Percentiles rank a stretch among this genome's conserved stretches.
phyloP scores from a whole-genome alignment of 2,888 invertebrate species.

The Chalcosyrphus nemorum region DNA sequence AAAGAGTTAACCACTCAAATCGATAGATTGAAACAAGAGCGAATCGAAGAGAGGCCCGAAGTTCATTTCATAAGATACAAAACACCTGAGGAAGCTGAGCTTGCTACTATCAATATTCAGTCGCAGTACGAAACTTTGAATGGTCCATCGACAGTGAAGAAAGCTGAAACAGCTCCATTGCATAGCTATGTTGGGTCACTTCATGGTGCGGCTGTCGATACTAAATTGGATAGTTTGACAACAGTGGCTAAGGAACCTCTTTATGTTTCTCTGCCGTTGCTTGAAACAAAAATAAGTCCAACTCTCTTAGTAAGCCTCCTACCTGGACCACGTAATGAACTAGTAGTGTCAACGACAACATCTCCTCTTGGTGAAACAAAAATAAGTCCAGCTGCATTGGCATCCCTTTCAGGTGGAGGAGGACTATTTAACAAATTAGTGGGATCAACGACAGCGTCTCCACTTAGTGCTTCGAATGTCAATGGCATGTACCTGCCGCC shows the following conservation, averaged over 20 bases:
- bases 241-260: neutral
- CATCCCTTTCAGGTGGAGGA: too few species aligned
- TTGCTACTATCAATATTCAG: slow-evolving; percentile 80
- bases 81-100: slow-evolving; percentile 80
- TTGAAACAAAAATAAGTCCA: neutral
- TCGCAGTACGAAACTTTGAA: slow-evolving; percentile 79
- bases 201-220: neutral
- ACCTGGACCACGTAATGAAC: too few species aligned
- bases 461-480: too few species aligned
- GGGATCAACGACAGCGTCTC: too few species aligned
- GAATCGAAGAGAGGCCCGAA: slow-evolving; percentile 80
- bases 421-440: too few species aligned
- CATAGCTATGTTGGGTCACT: slow-evolving; percentile 72
- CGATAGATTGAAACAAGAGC: slow-evolving; percentile 82
- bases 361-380: neutral
- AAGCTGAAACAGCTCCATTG: slow-evolving; percentile 78
- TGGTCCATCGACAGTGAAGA: slow-evolving; percentile 78
- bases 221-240: neutral
- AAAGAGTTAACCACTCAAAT: slow-evolving; percentile 85
- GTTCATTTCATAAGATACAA: slow-evolving; percentile 82
- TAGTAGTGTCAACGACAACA: neutral
- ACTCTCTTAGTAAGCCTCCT: too few species aligned
- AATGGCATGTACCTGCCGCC: neutral
- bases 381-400: too few species aligned
- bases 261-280: neutral